A percentile compares a stretch with the other conserved stretches of the same genome.
phyloP scores from a whole-genome alignment of 2,113 vertebrate species.

The pig (Sus scrofa) region DNA sequence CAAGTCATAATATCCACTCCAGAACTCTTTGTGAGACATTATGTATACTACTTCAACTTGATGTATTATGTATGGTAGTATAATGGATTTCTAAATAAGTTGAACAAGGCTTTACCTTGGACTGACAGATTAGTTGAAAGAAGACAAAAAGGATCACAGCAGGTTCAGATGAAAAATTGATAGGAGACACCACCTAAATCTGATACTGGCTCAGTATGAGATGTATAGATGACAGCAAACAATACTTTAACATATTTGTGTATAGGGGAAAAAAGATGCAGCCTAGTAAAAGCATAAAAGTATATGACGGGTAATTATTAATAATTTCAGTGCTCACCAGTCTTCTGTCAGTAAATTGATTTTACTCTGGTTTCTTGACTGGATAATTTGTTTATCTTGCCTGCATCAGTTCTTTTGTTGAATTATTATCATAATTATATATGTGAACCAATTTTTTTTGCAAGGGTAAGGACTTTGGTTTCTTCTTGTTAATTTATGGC shows the following conservation, averaged over 20 bases:
- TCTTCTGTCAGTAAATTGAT: slow-evolving; percentile 53
- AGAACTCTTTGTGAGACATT: neutral
- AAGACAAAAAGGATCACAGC: slow-evolving; percentile 73
- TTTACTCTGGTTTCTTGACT: slow-evolving; percentile 46
- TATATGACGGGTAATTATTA: neutral
- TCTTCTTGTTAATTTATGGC: slow-evolving; percentile 55
- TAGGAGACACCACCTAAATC: slow-evolving; percentile 12
- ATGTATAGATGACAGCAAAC: neutral
- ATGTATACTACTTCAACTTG: slow-evolving; percentile 67
- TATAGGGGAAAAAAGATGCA: neutral
- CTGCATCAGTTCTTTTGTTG: slow-evolving; percentile 18
- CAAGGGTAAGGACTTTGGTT: neutral
- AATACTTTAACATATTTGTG: fast-evolving
- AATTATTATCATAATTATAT: slow-evolving; percentile 35
- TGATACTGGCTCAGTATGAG: neutral
- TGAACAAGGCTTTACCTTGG: slow-evolving; percentile 70
- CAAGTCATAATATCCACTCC: neutral
- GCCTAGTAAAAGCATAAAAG: neutral
- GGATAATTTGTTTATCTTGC: slow-evolving; percentile 53
- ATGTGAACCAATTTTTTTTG: neutral
- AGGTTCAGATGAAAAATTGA: slow-evolving; percentile 73
- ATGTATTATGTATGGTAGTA: slow-evolving; percentile 45
- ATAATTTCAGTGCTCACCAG: neutral
- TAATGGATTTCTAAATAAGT: slow-evolving; percentile 59
- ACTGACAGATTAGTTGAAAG: slow-evolving; percentile 53